A percentile compares a stretch with the other conserved stretches of the same genome.
These are phyloP conservation scores for Oscarella lobularis DNA, from an alignment of 37 sponge, comb jelly and placozoan species.

Conservation along the genomic window DNA sequence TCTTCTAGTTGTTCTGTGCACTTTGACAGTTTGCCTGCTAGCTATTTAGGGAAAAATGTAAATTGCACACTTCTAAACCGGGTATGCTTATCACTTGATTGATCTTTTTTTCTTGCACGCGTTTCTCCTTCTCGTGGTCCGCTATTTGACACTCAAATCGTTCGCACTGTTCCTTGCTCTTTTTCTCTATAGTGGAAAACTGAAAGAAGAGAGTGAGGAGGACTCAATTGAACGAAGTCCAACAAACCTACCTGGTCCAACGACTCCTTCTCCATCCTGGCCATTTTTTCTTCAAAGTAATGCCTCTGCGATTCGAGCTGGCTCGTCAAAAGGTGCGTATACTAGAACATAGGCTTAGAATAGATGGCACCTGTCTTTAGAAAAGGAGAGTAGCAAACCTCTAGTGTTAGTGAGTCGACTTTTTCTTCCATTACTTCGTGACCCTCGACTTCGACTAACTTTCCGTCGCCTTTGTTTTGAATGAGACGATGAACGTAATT, in stretches of 20 bases:
- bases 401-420: conserved; percentile 70
- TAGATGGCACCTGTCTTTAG: neutral
- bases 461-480: conserved; percentile 92
- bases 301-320: conserved; percentile 91
- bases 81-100: conserved; percentile 14
- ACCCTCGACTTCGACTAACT: conserved; percentile 75
- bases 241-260: conserved; percentile 54
- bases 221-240: too few species aligned
- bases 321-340: conserved; percentile 77
- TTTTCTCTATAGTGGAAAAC: too few species aligned
- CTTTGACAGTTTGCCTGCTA: too few species aligned
- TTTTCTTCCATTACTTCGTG: conserved; percentile 40
- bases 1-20: conserved; percentile 36
- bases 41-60: too few species aligned
- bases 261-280: conserved; percentile 51
- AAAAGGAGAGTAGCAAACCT: too few species aligned
- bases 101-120: conserved; percentile 43
- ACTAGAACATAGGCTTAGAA: conserved; percentile 26
- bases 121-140: conserved; percentile 47
- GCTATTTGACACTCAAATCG: conserved; percentile 19
- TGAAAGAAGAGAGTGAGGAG: too few species aligned
- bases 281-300: conserved; percentile 89
- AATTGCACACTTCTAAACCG: too few species aligned
- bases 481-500: conserved; percentile 96
- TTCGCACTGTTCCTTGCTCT: conserved; percentile 13